Percentiles rank a stretch among this genome's conserved stretches.
Evolutionary conservation across 1,140 invertebrate genomes (phyloP).

Genomic region (Probaryconus sp.): DNA sequence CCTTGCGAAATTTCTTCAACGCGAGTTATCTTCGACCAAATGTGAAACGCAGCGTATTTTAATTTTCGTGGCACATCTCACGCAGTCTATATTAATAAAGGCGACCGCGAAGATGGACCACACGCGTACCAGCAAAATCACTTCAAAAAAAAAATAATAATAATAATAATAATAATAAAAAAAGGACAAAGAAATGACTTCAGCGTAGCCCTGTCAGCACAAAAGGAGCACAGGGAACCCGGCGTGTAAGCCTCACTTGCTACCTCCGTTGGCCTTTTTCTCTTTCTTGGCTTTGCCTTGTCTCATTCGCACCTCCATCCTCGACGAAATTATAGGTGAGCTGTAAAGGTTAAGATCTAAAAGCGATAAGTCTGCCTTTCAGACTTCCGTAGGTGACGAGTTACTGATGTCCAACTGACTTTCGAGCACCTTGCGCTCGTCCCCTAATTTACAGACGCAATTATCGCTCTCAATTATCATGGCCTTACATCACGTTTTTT

Average conservation of each 20-base stretch:
- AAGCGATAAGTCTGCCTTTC: constrained; percentile 51
- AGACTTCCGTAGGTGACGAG: constrained; percentile 46
- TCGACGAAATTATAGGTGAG: constrained; percentile 49
- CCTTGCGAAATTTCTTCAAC: too few species aligned
- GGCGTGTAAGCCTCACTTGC: constrained; percentile 42
- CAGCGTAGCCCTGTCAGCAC: constrained; percentile 51
- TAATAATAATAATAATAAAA: too few species aligned
- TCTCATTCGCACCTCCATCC: constrained; percentile 57
- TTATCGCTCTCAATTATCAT: too few species aligned
- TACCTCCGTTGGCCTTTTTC: constrained; percentile 22
- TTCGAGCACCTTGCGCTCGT: constrained; percentile 7
- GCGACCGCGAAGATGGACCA: constrained; percentile 59
- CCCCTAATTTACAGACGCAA: constrained; percentile 10
- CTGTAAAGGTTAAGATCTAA: constrained; percentile 55
- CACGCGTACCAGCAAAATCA: constrained; percentile 66
- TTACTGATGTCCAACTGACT: constrained; percentile 11
- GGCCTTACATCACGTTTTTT: too few species aligned
- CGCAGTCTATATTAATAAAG: constrained; percentile 62
- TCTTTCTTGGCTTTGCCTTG: constrained; percentile 32
- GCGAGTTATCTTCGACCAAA: constrained; percentile 44
- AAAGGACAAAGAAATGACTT: constrained; percentile 63
- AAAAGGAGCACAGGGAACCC: constrained; percentile 56
- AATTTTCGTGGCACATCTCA: constrained; percentile 63
- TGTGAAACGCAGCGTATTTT: constrained; percentile 58
- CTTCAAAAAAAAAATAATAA: too few species aligned